Conservation (phyloP, 2,797 vertebrate genomes). For the Poeciliopsis infans region DNA sequence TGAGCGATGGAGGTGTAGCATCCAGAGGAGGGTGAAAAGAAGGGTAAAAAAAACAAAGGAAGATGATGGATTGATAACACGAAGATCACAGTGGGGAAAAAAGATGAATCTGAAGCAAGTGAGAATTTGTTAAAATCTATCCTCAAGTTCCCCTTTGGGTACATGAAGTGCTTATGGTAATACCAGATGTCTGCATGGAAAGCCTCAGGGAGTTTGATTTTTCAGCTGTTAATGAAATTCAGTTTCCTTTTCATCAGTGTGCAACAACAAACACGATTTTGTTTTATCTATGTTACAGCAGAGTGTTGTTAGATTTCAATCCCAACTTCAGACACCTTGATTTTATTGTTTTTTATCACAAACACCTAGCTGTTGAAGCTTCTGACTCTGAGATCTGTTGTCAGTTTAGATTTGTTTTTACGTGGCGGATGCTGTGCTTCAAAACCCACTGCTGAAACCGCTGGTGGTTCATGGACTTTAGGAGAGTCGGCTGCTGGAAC, state of each 20-base stretch:
- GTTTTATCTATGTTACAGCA: conserved; percentile 31
- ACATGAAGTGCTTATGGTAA: conserved; percentile 6
- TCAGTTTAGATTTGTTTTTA: conserved; percentile 30
- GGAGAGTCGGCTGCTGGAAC: background rate
- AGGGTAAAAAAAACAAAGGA: conserved; percentile 31
- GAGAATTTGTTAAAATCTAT: conserved; percentile 19
- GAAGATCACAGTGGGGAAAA: conserved; percentile 18
- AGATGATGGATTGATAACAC: conserved; percentile 20
- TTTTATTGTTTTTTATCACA: conserved; percentile 24
- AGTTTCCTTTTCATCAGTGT: conserved; percentile 40
- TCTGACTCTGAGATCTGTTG: conserved; percentile 24
- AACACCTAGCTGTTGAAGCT: conserved; percentile 33
- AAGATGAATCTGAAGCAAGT: conserved; percentile 13
- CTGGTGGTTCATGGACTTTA: background rate
- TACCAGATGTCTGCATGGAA: conserved; percentile 12
- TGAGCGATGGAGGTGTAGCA: conserved; percentile 10
- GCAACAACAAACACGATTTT: conserved; percentile 15
- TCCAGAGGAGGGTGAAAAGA: conserved; percentile 39
- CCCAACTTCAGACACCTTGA: conserved; percentile 16
- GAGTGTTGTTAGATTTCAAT: conserved; percentile 1
- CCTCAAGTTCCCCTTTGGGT: conserved; percentile 18
- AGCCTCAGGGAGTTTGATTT: conserved; percentile 17
- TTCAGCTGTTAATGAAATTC: conserved; percentile 24
- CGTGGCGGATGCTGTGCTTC: conserved; percentile 19
- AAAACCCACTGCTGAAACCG: conserved; percentile 29